These are phyloP conservation scores for Drosophila santomea DNA, from an alignment of 1,140 invertebrate species.

Conservation along the genomic window DNA sequence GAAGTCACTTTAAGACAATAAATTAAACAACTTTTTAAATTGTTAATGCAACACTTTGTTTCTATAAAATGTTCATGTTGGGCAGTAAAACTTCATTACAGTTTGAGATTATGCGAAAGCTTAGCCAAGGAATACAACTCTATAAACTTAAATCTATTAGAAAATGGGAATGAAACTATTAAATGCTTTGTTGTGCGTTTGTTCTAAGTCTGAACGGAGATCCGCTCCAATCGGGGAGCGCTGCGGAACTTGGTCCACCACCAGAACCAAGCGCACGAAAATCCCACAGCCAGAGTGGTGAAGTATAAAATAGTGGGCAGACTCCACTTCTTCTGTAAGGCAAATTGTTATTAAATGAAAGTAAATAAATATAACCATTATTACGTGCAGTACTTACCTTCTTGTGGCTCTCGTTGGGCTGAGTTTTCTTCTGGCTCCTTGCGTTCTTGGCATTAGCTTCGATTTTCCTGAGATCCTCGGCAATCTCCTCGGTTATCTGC, in stretches of 20 bases:
- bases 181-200: constrained; percentile 30
- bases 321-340: constrained; percentile 49
- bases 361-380: too few relatives aligned
- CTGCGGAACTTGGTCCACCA: constrained; percentile 60
- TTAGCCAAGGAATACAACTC: constrained; percentile 12
- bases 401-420: constrained; percentile 8
- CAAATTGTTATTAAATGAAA: not conserved
- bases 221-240: constrained; percentile 37
- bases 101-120: constrained; percentile 4
- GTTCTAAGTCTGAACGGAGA: constrained; percentile 47
- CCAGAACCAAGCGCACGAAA: constrained; percentile 66
- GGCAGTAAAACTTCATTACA: constrained; percentile 25
- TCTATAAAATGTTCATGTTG: constrained; percentile 4
- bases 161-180: constrained; percentile 13
- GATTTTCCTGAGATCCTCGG: constrained; percentile 58
- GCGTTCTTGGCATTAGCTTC: constrained; percentile 40
- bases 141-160: constrained; percentile 4
- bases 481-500: constrained; percentile 63
- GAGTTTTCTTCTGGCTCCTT: constrained; percentile 42
- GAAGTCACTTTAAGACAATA: constrained; percentile 41
- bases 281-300: constrained; percentile 51
- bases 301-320: constrained; percentile 43
- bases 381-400: constrained; percentile 16
- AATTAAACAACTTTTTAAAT: not conserved
- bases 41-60: constrained; percentile 6